Base-by-base conservation (phyloP, 2,888 invertebrate species). In the Petrophora chlorosata region DNA sequence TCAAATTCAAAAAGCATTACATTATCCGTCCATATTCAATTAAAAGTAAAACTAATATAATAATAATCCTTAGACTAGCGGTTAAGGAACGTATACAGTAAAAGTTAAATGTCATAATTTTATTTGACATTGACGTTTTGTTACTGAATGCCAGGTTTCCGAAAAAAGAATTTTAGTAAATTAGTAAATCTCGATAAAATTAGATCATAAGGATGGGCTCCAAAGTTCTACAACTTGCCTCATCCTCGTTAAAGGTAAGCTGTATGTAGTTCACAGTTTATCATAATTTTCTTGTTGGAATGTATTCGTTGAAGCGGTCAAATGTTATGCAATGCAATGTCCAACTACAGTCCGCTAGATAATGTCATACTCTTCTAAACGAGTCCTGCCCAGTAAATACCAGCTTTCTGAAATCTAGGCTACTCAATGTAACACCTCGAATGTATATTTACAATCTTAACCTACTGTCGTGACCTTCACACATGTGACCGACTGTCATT, bases 211-310 rank as follows among this genome's bases (percentile, higher is more conserved):
- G 61, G 64, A 89, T 90, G 90, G 86, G 89, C 32, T 87, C 82
- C 58, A 88, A 79, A 76, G 80, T 88, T 70, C 61, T 89, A 52
- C 85, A 78, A 73, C 70, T 88, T 57, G 86, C 88, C 46, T 85
- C 87, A 49, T 64, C 85, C 38, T 74, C 88, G 16, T 67, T 78
- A 59, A 79, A 76, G 83, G 90, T 90, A 83, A 85, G 84, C 14
- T 33, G 90, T 90, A 83, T 84, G 84, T 13, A 32, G 54, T 45
- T 40, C 38, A 22, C 29, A 50, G 38, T 43, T 17, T 36, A 32
- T 46, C 9, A 2, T 12, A 44, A 26, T 5, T 14, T 40, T 10
- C 3, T 28, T 25, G 13, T 3, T 25, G 34, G n/a, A 32, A 53
- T 35, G 2, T 8, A 5, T 36, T 4, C 7, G 5, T 14, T n/a